phyloP scores from a whole-genome alignment of 1,140 invertebrate species.

The Caenorhabditis brenneri region DNA sequence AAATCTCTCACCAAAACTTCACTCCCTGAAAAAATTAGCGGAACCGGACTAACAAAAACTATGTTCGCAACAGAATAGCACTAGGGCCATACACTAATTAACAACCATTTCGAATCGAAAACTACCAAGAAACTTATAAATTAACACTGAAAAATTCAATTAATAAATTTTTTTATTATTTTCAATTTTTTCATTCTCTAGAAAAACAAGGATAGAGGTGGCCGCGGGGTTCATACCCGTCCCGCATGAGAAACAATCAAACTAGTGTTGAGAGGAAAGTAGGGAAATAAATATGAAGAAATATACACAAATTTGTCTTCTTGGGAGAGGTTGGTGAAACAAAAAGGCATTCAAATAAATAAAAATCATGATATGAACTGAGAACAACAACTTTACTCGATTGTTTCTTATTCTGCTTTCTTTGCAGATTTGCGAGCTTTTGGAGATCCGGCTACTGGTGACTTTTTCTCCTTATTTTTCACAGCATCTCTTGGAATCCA shows the following conservation, averaged over 20 bases:
- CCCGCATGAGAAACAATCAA: neutral
- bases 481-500: conserved; percentile 93
- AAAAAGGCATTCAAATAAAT: conserved; percentile 18
- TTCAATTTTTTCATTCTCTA: neutral
- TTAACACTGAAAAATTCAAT: no score
- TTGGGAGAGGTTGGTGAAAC: neutral
- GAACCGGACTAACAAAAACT: no score
- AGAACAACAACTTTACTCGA: neutral
- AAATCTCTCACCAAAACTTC: no score
- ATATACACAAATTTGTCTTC: conserved; percentile 26
- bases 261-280: neutral
- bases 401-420: conserved; percentile 44
- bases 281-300: conserved; percentile 17
- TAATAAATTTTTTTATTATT: conserved; percentile 19
- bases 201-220: neutral
- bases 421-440: conserved; percentile 52
- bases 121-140: no score
- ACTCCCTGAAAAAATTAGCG: neutral
- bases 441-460: conserved; percentile 52
- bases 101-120: no score
- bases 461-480: conserved; percentile 60
- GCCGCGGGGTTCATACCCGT: conserved; percentile 9
- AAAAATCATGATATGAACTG: neutral
- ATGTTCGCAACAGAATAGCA: no score
- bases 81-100: no score